Base-by-base conservation (phyloP, 2,888 invertebrate species). In the Rhagonycha fulva region DNA sequence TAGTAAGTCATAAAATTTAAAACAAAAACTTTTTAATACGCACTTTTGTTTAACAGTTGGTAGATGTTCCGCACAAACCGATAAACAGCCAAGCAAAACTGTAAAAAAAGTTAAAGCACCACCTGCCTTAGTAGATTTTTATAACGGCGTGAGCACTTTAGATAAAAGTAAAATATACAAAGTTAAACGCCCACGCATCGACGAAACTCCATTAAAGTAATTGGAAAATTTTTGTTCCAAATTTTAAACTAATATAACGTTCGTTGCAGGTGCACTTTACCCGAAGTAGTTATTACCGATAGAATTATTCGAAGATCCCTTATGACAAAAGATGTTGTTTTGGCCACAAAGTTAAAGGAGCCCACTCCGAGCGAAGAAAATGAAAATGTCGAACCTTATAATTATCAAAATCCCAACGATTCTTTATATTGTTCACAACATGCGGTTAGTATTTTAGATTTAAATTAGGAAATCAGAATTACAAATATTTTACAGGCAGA, bases 361-460 rank as follows among this genome's bases (percentile, higher is more conserved):
- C 30, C 62, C 24, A 14, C 68, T 12, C 24, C 77, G 4, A 70
- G 74, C 11, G 66, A 76, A 24, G 79, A 79, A 7, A 85, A 89
- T 70, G 87, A 87, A 62, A 86, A 86, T 19, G 84, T 86, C 0
- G 84, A 84, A 14, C 87, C 87, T 30, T 91, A 91, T 81, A 88
- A 91, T 83, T 91, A 91, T 81, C 87, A 90, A 77, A 91, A 91
- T 83, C 87, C 87, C 0, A 89, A 89, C 79, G 91, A 91, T 84
- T 87, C 89, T 14, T 89, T 89, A 77, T 91, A 89, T 84, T 90
- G 90, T 83, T 79, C 82, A 4, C 74, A 80, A 73, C 70, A 74
- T 66, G 69, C 62, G 9, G 76, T 77, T 30, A 71, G 66, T 66
- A 14, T 14, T 62, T 14, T n/a, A 4, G 26, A 9, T 24, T n/a